Evolutionary conservation across 1,140 invertebrate species (phyloP).

Genomic region (Acromyrmex echinatior): DNA sequence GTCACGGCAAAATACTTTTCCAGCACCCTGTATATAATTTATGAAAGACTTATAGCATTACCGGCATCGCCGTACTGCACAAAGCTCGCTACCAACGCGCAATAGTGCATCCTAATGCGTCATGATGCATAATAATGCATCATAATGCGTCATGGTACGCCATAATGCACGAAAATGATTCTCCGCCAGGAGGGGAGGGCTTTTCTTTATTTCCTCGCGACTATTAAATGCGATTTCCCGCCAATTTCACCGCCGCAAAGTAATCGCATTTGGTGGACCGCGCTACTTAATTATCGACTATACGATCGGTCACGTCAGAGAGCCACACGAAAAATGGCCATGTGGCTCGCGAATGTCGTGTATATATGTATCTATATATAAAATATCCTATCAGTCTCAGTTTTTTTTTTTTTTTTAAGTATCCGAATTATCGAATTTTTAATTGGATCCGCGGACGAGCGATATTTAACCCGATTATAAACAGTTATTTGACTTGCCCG

Average conservation of each 20-base stretch:
- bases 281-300: constrained; percentile 64
- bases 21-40: constrained; percentile 50
- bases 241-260: constrained; percentile 37
- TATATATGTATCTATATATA: neutral
- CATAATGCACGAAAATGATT: constrained; percentile 73
- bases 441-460: neutral
- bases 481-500: constrained; percentile 10
- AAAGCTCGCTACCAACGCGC: constrained; percentile 45
- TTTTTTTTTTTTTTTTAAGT: neutral
- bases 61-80: constrained; percentile 53
- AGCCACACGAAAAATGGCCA: constrained; percentile 22
- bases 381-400: neutral
- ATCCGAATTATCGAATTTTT: constrained; percentile 7
- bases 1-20: neutral
- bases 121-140: constrained; percentile 75
- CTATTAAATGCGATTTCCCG: constrained; percentile 72
- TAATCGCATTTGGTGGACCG: constrained; percentile 69
- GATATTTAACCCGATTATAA: constrained; percentile 32
- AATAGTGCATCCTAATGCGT: constrained; percentile 70
- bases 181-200: constrained; percentile 25
- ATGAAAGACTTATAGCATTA: constrained; percentile 51
- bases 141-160: constrained; percentile 53
- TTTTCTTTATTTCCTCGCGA: constrained; percentile 72
- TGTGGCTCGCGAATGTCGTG: neutral
- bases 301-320: constrained; percentile 39